Evolutionary conservation across 1,140 invertebrate genomes (phyloP), one percentile per base, ranked within the genome.

Genomic region (Penaeus indicus): DNA sequence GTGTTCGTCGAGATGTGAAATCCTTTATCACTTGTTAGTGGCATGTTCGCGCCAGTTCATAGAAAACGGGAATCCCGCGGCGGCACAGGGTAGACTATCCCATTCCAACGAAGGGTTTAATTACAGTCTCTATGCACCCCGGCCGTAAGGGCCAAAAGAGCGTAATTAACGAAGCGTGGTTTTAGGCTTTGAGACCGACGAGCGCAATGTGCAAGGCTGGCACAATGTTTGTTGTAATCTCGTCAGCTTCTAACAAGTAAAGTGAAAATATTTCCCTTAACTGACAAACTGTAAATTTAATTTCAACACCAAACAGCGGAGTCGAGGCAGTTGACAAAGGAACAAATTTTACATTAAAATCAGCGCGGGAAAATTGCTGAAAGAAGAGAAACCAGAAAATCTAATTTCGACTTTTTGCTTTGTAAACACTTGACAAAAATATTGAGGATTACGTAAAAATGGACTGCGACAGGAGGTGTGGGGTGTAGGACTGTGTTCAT

Each of bases 261-360:
- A 88, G 81, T 84, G 81, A 84, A 88, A 88, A 88, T 88, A 88
- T 88, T 88, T 88, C 86, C 86, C 86, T 88, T 88, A 88, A 84
- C 86, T 88, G 86, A 88, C 86, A 88, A 88, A 88, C 86, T 88
- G 81, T 81, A 88, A 88, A 88, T 88, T 88, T 88, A 88, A 88
- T 88, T 88, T 88, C 61, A 79, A 84, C 86, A 54, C 81, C 86
- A 84, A 88, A 88, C 83, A 88, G 86, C 61, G 69, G 81, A 84
- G 81, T 64, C 67, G 86, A 42, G 54, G 60, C 81, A 80, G 86
- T 84, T 77, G 86, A 84, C 81, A 88, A 84, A 88, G 69, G 69
- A 72, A 84, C 27, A 88, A 84, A 88, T 88, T 84, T 88, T 83
- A 84, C 80, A 84, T 84, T 88, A 88, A 84, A 88, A 88, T 84